phyloP scores from a whole-genome alignment of 2,797 vertebrate species.

The Trachops cirrhosus region DNA sequence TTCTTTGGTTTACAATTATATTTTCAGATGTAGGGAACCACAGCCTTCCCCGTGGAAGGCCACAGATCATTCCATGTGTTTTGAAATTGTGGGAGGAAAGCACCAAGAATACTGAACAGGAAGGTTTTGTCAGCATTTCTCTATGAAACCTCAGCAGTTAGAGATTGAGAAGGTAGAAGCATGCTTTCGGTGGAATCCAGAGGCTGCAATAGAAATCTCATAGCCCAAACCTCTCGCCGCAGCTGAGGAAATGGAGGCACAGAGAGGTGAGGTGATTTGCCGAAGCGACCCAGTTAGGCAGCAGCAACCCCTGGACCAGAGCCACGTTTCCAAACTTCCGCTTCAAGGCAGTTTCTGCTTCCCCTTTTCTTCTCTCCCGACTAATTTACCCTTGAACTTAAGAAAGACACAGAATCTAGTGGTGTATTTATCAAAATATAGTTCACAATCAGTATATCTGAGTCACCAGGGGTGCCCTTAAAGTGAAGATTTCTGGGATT shows the following conservation, averaged over 20 bases:
- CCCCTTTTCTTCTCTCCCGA: background rate
- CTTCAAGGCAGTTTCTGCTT: background rate
- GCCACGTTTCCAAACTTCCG: background rate
- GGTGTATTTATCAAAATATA: background rate
- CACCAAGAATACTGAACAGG: background rate
- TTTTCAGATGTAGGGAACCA: background rate
- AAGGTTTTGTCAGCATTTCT: background rate
- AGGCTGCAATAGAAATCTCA: background rate
- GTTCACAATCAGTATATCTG: background rate
- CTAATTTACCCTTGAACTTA: background rate
- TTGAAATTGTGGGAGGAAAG: constrained; percentile 35
- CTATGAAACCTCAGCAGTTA: background rate
- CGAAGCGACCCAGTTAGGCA: background rate
- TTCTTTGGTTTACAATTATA: background rate
- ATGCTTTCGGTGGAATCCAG: background rate
- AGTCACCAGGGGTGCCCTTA: background rate
- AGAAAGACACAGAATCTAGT: background rate
- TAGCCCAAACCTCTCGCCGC: background rate
- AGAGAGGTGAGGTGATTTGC: background rate
- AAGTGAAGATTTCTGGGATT: background rate
- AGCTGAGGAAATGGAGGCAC: background rate
- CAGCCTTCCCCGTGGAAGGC: background rate
- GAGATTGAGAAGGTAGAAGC: background rate
- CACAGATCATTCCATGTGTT: background rate
- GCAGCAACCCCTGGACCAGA: background rate